A percentile compares a stretch with the other conserved stretches of the same genome.
Evolutionary conservation across 2,888 invertebrate species (phyloP).

Genomic region (Microplitis deprimator): DNA sequence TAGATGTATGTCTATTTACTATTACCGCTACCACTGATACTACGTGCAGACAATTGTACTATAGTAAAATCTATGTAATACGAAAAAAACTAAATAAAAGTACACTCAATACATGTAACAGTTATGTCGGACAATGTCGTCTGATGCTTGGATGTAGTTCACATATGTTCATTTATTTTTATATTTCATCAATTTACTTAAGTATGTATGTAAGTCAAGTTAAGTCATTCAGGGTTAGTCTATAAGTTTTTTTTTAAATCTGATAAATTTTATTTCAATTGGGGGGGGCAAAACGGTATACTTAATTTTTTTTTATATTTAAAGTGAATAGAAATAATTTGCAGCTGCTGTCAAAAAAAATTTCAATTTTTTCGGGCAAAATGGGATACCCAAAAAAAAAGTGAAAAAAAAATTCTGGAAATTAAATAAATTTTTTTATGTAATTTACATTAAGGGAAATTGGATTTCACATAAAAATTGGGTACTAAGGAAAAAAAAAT

Average conservation of each 20-base stretch:
- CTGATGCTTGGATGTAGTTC: background rate
- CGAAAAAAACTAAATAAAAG: background rate
- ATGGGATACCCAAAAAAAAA: no score
- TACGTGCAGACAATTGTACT: background rate
- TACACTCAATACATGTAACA: background rate
- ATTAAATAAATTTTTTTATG: no score
- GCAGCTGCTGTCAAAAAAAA: no score
- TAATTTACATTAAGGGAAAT: no score
- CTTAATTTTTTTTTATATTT: background rate
- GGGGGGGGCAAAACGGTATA: no score
- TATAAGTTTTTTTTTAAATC: background rate
- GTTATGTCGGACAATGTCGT: background rate
- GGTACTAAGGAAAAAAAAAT: no score
- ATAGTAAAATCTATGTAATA: background rate
- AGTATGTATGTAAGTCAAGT: background rate
- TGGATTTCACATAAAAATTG: no score
- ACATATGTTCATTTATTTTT: constrained; percentile 14
- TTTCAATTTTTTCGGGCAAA: no score
- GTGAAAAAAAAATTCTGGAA: no score
- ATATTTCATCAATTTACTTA: background rate
- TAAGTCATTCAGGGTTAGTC: background rate
- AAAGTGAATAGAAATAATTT: no score
- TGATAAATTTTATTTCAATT: background rate
- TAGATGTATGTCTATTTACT: background rate
- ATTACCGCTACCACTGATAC: background rate